Evolutionary conservation across 2,888 invertebrate species (phyloP).

Genomic region (Lampropteryx suffumata): DNA sequence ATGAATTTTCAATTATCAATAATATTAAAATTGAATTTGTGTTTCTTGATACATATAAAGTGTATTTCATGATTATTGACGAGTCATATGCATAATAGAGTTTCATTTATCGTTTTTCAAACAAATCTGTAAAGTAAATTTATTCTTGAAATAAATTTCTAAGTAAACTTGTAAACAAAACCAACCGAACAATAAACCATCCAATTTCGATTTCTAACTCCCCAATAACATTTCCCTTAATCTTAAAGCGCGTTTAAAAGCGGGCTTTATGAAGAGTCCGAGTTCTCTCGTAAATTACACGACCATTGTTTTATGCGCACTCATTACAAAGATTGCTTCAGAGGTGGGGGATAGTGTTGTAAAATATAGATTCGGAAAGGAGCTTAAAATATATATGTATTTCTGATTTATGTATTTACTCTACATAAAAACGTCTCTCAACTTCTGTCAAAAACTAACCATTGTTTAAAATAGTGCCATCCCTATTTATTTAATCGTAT

Average conservation of each 20-base stretch:
- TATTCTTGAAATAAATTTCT: too few species aligned
- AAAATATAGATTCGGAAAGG: constrained; percentile 41
- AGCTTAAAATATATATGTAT: constrained; percentile 8
- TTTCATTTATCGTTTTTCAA: too few species aligned
- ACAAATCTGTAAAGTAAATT: too few species aligned
- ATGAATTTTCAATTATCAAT: too few species aligned
- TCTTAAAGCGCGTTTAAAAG: constrained; percentile 64
- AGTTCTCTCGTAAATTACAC: constrained; percentile 68
- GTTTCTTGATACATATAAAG: too few species aligned
- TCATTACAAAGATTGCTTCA: constrained; percentile 73
- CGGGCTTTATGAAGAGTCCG: constrained; percentile 62
- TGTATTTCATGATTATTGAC: too few species aligned
- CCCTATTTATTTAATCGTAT: too few species aligned
- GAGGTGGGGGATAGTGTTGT: constrained; percentile 60
- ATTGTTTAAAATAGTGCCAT: too few species aligned
- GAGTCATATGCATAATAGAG: too few species aligned
- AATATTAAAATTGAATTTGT: too few species aligned
- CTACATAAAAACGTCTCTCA: too few species aligned
- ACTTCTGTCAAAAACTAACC: too few species aligned
- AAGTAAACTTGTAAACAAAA: constrained; percentile 4
- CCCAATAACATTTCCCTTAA: constrained; percentile 56
- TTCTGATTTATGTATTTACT: constrained; percentile 8
- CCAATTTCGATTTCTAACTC: constrained; percentile 34
- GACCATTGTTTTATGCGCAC: constrained; percentile 71
- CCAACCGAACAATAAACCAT: constrained; percentile 31